Evolutionary conservation across 2,888 invertebrate genomes (phyloP).

Genomic region (Mellilla xanthometata): DNA sequence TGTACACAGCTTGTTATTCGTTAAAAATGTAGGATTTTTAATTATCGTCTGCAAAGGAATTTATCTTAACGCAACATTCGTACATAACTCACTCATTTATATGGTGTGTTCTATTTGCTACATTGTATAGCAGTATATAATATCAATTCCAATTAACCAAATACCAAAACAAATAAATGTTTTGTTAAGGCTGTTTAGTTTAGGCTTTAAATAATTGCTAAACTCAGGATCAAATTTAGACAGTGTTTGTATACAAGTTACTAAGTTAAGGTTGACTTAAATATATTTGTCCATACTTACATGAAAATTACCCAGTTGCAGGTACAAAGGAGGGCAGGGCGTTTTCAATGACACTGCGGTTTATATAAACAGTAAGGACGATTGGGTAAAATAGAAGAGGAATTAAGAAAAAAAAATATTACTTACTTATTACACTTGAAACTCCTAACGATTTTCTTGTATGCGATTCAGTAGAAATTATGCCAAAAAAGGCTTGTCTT

Average conservation of each 20-base stretch:
- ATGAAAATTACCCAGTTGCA: slow-evolving; percentile 57
- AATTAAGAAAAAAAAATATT: too few relatives aligned
- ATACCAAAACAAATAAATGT: too few relatives aligned
- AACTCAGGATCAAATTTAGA: slow-evolving; percentile 13
- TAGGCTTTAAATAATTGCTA: too few relatives aligned
- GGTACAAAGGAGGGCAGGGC: slow-evolving; percentile 61
- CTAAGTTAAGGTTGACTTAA: slow-evolving; percentile 50
- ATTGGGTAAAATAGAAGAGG: too few relatives aligned
- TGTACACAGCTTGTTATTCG: background rate
- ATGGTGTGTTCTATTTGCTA: background rate
- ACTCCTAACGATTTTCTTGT: too few relatives aligned
- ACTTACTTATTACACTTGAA: too few relatives aligned
- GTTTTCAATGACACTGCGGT: slow-evolving; percentile 67
- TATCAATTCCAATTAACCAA: background rate
- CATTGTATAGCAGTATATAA: background rate
- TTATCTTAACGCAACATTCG: background rate
- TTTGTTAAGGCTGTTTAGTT: too few relatives aligned
- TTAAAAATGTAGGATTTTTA: background rate
- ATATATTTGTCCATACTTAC: slow-evolving; percentile 59
- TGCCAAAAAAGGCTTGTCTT: too few relatives aligned
- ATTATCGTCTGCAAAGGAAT: background rate
- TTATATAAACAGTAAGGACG: slow-evolving; percentile 1
- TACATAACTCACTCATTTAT: background rate
- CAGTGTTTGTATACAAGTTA: slow-evolving; percentile 25
- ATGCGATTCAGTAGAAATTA: too few relatives aligned